phyloP scores from a whole-genome alignment of 2,113 vertebrate species.

The Ptilorrhoa leucosticta region DNA sequence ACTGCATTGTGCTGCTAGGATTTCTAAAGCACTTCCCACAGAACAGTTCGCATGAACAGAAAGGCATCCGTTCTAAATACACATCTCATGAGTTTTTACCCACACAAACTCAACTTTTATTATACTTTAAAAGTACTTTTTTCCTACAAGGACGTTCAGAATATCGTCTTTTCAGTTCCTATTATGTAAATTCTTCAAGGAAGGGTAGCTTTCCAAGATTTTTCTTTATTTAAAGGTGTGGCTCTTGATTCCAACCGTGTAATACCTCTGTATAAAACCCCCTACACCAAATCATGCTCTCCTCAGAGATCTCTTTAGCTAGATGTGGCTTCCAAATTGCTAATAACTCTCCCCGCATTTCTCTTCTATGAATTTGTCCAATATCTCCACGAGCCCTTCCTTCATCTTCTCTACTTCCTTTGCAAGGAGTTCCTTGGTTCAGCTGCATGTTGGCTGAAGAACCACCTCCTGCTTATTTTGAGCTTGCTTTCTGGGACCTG shows the following conservation, averaged over 20 bases:
- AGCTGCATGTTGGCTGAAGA: not conserved
- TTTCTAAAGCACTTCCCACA: not conserved
- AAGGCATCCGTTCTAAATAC: not conserved
- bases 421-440: not conserved
- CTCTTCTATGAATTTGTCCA: not conserved
- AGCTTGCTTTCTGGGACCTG: not conserved
- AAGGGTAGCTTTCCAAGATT: not conserved
- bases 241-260: not conserved
- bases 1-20: not conserved
- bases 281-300: not conserved
- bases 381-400: not conserved
- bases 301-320: not conserved
- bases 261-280: not conserved
- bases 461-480: not conserved
- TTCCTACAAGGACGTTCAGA: not conserved
- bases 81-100: not conserved
- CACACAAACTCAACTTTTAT: not conserved
- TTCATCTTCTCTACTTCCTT: not conserved
- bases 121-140: not conserved
- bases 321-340: not conserved
- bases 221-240: not conserved
- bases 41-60: not conserved
- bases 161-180: not conserved
- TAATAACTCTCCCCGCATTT: not conserved
- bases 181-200: not conserved